Evolutionary conservation across 2,888 invertebrate genomes (phyloP).

Genomic region (Agonum fuliginosum): DNA sequence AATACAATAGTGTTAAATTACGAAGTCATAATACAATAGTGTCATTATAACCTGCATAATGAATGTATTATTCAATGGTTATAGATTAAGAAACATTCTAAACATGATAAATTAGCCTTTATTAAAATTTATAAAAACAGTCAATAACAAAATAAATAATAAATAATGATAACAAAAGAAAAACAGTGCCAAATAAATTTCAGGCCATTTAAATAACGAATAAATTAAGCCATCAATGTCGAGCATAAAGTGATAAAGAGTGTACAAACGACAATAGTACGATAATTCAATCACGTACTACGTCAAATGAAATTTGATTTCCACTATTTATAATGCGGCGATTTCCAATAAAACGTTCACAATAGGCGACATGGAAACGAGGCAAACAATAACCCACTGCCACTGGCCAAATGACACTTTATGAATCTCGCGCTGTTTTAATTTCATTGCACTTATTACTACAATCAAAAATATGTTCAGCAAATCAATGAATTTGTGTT

Average conservation of each 20-base stretch:
- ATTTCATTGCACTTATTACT: not conserved
- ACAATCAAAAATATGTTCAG: not conserved
- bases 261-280: not conserved
- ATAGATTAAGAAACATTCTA: too few relatives aligned
- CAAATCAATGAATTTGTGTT: too few relatives aligned
- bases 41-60: too few relatives aligned
- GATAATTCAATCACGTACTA: conserved; percentile 7
- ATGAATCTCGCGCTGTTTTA: not conserved
- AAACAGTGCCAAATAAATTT: not conserved
- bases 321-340: not conserved
- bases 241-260: not conserved
- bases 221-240: not conserved
- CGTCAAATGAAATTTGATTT: conserved; percentile 11
- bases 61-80: too few relatives aligned
- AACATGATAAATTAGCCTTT: too few relatives aligned
- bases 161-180: conserved; percentile 3
- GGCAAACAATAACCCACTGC: not conserved
- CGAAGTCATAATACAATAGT: too few relatives aligned
- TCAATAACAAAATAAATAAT: too few relatives aligned
- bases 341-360: conserved; percentile 11
- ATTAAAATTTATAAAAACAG: too few relatives aligned
- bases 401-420: not conserved
- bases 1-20: too few relatives aligned
- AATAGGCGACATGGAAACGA: not conserved
- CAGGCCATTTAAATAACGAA: not conserved